A percentile compares a stretch with the other conserved stretches of the same genome.
Conservation (phyloP, 1,140 invertebrate species). For the Akabosia matsudoensis region DNA sequence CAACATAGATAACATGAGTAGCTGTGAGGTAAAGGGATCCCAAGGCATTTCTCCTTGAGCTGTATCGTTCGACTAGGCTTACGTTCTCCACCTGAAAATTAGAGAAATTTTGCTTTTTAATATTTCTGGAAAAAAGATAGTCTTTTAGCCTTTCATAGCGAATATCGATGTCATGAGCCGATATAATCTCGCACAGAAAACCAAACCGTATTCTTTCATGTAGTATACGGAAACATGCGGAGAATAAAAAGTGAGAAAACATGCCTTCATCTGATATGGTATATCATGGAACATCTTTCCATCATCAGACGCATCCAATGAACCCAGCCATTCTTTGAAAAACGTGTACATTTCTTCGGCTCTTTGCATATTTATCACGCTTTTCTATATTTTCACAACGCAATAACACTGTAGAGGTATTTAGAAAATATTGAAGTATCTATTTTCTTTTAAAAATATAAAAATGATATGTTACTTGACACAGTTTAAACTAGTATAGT, state of each 20-base stretch:
- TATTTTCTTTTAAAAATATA: too few species aligned
- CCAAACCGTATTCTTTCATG: too few species aligned
- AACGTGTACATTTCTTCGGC: conserved; percentile 41
- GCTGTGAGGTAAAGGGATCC: conserved; percentile 93
- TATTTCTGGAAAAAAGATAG: neutral
- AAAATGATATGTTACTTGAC: too few species aligned
- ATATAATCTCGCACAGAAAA: too few species aligned
- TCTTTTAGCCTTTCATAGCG: too few species aligned
- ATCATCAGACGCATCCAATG: conserved; percentile 32
- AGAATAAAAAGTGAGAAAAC: too few species aligned
- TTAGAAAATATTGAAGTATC: neutral
- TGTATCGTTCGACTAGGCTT: conserved; percentile 87
- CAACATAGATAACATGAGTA: conserved; percentile 93
- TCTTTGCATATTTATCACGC: conserved; percentile 32
- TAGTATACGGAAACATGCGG: too few species aligned
- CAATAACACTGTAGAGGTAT: too few species aligned
- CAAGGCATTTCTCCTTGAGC: conserved; percentile 73
- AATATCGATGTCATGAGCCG: too few species aligned
- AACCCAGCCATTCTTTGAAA: conserved; percentile 40
- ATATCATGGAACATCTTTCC: conserved; percentile 40
- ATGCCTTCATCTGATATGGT: conserved; percentile 45
- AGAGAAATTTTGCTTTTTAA: neutral
- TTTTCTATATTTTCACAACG: neutral
- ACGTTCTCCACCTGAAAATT: conserved; percentile 89
- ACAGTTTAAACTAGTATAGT: too few species aligned